Base-by-base conservation (phyloP, 1,140 invertebrate species). In the Phymastichus coffea region DNA sequence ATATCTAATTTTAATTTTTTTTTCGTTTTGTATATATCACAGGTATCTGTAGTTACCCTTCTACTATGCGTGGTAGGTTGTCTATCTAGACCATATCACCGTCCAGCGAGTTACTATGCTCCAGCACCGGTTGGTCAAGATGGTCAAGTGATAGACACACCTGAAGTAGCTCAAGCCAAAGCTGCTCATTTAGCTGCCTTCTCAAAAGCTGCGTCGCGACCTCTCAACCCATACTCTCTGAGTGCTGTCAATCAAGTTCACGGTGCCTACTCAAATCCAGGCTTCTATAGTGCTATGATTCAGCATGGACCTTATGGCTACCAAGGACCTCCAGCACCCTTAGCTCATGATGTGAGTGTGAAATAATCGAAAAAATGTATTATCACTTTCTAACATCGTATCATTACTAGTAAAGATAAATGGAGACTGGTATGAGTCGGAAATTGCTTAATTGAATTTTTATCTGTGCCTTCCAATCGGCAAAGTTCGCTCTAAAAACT, bases 101-200 rank as follows among this genome's bases (percentile, higher is more conserved):
- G 10, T 67, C 64, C 1, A 57, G 30, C 6, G 12, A 33, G 7
- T 61, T 64, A 14, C 37, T 68, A 20, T 48, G 43, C 74, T 33
- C 74, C 79, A 37, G 80, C 80, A 52, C 80, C 81, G 2, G 70
- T 84, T 22, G 79, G 78, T n/a, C 77, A 80, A 30, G 78, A 82
- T 61, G 74, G 72, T 2, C 67, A 63, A 15, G 65, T 80, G 26
- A 66, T 82, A 17, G 84, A 86, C 70, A 85, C 84, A 15, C 83
- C 83, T 37, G 84, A 85, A 64, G 84, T 86, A 6, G 81, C 83
- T 49, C 79, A 76, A 19, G 84, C 84, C 19, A 84, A 82, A 68
- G 83, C 83, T 10, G 80, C 79, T 2, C 84, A 82, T 56, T 70
- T 81, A 23, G 71, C 78, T 19, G 73, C 73, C 22, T 65, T 75